A percentile compares a stretch with the other conserved stretches of the same genome.
Conservation (phyloP, 2,113 vertebrate genomes). For the Syngnathoides biaculeatus region DNA sequence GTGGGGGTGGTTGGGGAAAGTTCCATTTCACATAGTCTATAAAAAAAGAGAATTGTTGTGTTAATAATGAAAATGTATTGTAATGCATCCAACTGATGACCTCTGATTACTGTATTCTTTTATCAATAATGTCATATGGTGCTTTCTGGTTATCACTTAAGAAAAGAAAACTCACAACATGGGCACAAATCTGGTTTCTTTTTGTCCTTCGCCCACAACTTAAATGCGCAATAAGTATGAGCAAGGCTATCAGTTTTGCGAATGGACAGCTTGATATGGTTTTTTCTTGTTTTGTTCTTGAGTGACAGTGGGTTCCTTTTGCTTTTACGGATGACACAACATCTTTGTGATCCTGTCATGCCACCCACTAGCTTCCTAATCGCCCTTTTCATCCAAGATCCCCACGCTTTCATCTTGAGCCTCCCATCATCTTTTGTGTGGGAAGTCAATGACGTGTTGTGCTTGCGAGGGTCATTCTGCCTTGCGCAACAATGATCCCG, state of each 20-base stretch:
- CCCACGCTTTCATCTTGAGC: slow-evolving; percentile 1
- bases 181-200: not conserved
- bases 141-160: too few relatives aligned
- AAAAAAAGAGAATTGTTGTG: too few relatives aligned
- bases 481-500: not conserved
- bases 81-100: too few relatives aligned
- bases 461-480: slow-evolving; percentile 30
- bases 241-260: not conserved
- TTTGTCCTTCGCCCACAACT: not conserved
- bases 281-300: not conserved
- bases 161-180: too few relatives aligned
- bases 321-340: not conserved
- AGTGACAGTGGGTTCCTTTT: not conserved
- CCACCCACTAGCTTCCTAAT: slow-evolving; percentile 5
- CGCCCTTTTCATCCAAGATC: slow-evolving; percentile 19
- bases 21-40: too few relatives aligned
- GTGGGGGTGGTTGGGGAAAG: too few relatives aligned
- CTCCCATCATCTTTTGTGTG: slow-evolving; percentile 26
- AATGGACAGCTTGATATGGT: not conserved
- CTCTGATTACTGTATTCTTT: too few relatives aligned
- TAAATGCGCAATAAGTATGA: not conserved
- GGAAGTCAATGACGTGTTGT: slow-evolving; percentile 17
- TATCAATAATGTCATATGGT: too few relatives aligned
- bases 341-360: slow-evolving; percentile 8
- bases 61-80: too few relatives aligned